Evolutionary conservation across 1,140 invertebrate genomes (phyloP), one percentile per base, ranked within the genome.

Genomic region (Fopius arisanus): DNA sequence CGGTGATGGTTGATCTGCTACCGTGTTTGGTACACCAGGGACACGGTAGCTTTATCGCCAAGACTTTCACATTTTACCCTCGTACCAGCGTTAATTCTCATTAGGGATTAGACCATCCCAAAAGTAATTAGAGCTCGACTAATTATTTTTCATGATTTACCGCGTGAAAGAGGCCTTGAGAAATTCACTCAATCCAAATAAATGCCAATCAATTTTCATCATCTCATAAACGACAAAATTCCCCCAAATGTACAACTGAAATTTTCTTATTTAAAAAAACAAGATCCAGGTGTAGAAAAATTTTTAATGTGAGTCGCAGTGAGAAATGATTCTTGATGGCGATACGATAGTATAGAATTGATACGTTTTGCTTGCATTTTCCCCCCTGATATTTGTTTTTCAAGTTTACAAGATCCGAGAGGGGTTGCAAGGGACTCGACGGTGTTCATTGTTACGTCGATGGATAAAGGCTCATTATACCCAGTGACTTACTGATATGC

Each of bases 401-500:
- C 43, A 26, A 23, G 54, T 26, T 59, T 26, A 59, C 54, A 59
- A 19, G 33, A 37, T 14, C 54, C 54, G n/a, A 48, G 54, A 59
- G 23, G 54, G 54, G 0, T 59, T 28, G 6, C 54, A 23, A 21
- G 19, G 21, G 16, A 26, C 14, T 59, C 23, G 4, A 51, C n/a
- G 3, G n/a, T 19, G 43, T 51, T 59, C 54, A 59, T 59, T 59
- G 54, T 59, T 59, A 26, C 21, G 19, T 59, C 54, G 54, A 26
- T 59, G 54, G 54, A 59, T 23, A 59, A 28, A 59, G 54, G 19
- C 54, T 59, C 54, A 59, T 59, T 59, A 59, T 59, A 59, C 54
- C 54, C 54, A 59, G 54, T 59, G 54, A 59, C 54, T 59, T 59
- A 59, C 54, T 59, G 54, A 59, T 59, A 59, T 59, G 54, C 54